Evolutionary conservation across 1,140 invertebrate genomes (phyloP).

Genomic region (Apis dorsata): DNA sequence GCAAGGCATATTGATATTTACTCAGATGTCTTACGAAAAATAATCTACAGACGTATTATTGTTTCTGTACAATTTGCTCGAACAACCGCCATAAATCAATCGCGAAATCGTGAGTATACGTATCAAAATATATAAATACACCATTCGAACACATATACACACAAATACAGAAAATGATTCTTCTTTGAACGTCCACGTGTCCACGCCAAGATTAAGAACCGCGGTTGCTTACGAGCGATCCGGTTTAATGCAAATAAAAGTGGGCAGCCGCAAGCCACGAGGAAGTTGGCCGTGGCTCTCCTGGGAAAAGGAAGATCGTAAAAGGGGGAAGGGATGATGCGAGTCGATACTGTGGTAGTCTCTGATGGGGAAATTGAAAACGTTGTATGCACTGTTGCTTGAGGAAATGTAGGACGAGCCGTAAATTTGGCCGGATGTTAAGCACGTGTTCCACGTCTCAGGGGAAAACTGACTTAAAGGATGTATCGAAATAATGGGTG

Average conservation of each 20-base stretch:
- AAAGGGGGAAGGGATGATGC: background rate
- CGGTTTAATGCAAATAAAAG: constrained; percentile 26
- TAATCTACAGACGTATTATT: too few relatives aligned
- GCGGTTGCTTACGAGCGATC: constrained; percentile 14
- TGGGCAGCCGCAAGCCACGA: background rate
- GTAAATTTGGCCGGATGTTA: background rate
- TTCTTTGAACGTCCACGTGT: background rate
- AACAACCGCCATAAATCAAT: too few relatives aligned
- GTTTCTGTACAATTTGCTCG: too few relatives aligned
- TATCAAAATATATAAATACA: too few relatives aligned
- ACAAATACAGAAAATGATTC: too few relatives aligned
- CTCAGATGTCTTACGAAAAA: too few relatives aligned
- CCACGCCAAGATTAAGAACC: background rate
- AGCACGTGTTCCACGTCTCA: background rate
- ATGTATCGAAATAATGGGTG: background rate
- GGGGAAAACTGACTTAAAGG: background rate
- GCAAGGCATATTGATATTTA: too few relatives aligned
- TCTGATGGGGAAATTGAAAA: constrained; percentile 22
- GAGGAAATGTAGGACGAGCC: background rate
- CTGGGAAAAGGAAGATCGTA: background rate
- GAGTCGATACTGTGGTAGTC: background rate
- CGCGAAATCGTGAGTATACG: too few relatives aligned
- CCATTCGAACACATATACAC: too few relatives aligned
- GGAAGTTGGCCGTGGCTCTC: background rate
- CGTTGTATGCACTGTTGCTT: background rate